Evolutionary conservation across 2,888 invertebrate genomes (phyloP).

Genomic region (Vannuccia rotundouncinata): DNA sequence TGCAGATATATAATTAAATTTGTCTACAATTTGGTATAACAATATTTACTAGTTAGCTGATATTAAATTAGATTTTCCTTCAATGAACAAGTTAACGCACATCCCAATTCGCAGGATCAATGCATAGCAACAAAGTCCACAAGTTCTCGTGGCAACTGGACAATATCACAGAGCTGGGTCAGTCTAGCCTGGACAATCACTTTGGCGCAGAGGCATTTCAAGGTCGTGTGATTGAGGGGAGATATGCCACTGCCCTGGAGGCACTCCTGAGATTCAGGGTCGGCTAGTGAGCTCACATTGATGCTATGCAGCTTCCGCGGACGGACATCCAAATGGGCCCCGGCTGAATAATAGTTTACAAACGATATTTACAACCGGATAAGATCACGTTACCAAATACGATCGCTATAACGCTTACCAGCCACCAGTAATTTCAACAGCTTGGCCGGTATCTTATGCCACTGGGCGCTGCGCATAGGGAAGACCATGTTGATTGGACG

Average conservation of each 20-base stretch:
- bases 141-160: slow-evolving; percentile 48
- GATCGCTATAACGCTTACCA: no score
- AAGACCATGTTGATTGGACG: not conserved
- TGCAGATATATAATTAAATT: no score
- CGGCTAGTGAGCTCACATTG: not conserved
- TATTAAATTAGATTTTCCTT: no score
- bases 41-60: no score
- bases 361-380: no score
- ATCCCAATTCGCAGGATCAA: no score
- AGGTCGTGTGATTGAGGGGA: slow-evolving; percentile 48
- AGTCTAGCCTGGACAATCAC: slow-evolving; percentile 66
- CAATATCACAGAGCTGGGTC: slow-evolving; percentile 49
- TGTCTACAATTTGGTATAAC: no score
- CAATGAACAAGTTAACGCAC: no score
- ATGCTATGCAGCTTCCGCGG: not conserved
- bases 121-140: slow-evolving; percentile 53
- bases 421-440: no score
- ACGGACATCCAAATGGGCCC: not conserved
- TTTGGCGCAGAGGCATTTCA: slow-evolving; percentile 54
- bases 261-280: slow-evolving; percentile 42
- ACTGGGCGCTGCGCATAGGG: not conserved
- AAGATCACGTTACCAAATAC: no score
- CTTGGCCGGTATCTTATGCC: not conserved
- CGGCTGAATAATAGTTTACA: no score
- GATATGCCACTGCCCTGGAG: slow-evolving; percentile 48